phyloP scores from a whole-genome alignment of 2,888 invertebrate genomes.

The Balanococcus diminutus region DNA sequence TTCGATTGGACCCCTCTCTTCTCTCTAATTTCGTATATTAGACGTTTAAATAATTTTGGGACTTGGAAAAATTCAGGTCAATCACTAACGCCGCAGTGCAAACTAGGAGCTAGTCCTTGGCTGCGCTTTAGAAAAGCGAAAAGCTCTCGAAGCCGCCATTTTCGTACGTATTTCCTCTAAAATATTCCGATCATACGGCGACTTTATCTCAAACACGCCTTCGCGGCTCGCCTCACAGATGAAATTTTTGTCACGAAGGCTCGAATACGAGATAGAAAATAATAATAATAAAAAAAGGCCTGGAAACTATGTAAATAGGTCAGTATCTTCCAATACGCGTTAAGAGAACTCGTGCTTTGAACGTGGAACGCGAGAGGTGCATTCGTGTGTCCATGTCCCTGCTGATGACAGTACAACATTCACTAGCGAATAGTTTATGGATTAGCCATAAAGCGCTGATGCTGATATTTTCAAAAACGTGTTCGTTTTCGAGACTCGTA shows the following conservation, averaged over 20 bases:
- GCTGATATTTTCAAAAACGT: neutral
- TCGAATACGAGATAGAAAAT: neutral
- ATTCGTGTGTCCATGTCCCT: slow-evolving; percentile 26
- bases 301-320: slow-evolving; percentile 38
- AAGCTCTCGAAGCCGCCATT: neutral
- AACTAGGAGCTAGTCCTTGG: no score
- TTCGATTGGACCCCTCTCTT: no score
- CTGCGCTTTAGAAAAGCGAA: no score
- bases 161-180: neutral
- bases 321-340: neutral
- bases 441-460: neutral
- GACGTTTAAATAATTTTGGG: no score
- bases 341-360: slow-evolving; percentile 16
- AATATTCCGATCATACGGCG: neutral
- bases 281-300: neutral
- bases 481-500: neutral
- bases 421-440: slow-evolving; percentile 12
- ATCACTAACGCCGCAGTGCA: no score
- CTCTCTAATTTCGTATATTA: no score
- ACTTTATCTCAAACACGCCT: neutral
- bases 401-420: slow-evolving; percentile 30
- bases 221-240: neutral
- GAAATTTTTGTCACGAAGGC: slow-evolving; percentile 31
- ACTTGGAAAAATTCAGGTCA: no score
- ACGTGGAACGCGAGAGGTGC: neutral